Evolutionary conservation across 2,888 invertebrate species (phyloP).

Genomic region (Lypha dubia): DNA sequence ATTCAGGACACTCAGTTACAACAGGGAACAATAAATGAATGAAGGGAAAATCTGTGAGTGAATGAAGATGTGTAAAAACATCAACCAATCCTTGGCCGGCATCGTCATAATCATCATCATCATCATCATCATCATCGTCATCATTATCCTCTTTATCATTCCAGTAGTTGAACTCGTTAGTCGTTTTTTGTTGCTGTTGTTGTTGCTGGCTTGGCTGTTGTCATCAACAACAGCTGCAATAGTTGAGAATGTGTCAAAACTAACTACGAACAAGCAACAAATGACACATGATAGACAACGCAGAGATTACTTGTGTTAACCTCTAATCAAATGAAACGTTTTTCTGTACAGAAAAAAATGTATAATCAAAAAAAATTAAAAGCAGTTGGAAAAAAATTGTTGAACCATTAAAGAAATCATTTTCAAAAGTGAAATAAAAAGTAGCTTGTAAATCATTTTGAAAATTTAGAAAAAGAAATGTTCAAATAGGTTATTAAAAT

Average conservation of each 20-base stretch:
- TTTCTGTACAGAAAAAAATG: too few relatives aligned
- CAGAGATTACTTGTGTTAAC: slow-evolving; percentile 70
- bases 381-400: not conserved
- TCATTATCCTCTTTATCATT: slow-evolving; percentile 28
- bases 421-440: not conserved
- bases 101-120: slow-evolving; percentile 22
- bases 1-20: slow-evolving; percentile 44
- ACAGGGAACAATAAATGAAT: not conserved
- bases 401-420: not conserved
- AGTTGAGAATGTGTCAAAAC: slow-evolving; percentile 62
- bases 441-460: not conserved
- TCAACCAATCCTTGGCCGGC: slow-evolving; percentile 14
- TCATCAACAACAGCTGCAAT: slow-evolving; percentile 56
- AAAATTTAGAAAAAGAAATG: not conserved
- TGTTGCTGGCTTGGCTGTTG: slow-evolving; percentile 32
- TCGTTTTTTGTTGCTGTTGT: not conserved
- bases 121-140: slow-evolving; percentile 18
- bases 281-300: slow-evolving; percentile 65
- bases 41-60: not conserved
- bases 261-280: slow-evolving; percentile 61
- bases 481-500: too few relatives aligned
- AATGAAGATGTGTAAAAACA: slow-evolving; percentile 30
- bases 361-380: slow-evolving; percentile 21
- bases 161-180: slow-evolving; percentile 19
- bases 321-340: slow-evolving; percentile 69